phyloP scores from a whole-genome alignment of 2,797 vertebrate species.

The Acanthis flammea region DNA sequence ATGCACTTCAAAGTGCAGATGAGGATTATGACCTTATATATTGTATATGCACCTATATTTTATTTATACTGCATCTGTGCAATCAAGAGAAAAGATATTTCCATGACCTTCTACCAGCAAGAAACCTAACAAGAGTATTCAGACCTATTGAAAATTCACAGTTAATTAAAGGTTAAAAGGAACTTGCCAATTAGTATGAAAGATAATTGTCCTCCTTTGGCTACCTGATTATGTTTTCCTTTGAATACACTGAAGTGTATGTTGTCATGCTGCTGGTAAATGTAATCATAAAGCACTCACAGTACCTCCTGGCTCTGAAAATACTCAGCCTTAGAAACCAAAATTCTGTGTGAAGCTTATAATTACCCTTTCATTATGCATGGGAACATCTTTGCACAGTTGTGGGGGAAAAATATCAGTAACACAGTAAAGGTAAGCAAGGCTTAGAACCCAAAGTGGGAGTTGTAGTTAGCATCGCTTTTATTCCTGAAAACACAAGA shows the following conservation, averaged over 20 bases:
- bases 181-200: constrained; percentile 74
- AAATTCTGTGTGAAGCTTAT: constrained; percentile 7
- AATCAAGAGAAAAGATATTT: constrained; percentile 57
- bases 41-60: constrained; percentile 50
- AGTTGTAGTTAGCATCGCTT: neutral
- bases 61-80: constrained; percentile 60
- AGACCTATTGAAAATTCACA: constrained; percentile 70
- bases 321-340: constrained; percentile 35
- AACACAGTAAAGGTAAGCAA: neutral
- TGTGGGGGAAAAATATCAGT: neutral
- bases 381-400: neutral
- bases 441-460: neutral
- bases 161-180: constrained; percentile 78
- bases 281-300: constrained; percentile 40
- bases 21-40: constrained; percentile 49
- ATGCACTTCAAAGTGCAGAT: constrained; percentile 41
- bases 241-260: constrained; percentile 60
- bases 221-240: constrained; percentile 66
- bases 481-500: neutral
- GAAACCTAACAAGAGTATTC: constrained; percentile 58
- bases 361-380: neutral
- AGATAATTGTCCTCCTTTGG: constrained; percentile 74
- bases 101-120: constrained; percentile 70
- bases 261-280: constrained; percentile 59
- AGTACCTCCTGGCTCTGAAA: constrained; percentile 40